Percentiles rank a stretch among this genome's conserved stretches.
Conservation (phyloP, 1,140 invertebrate genomes). For the Parapsyche elsis region DNA sequence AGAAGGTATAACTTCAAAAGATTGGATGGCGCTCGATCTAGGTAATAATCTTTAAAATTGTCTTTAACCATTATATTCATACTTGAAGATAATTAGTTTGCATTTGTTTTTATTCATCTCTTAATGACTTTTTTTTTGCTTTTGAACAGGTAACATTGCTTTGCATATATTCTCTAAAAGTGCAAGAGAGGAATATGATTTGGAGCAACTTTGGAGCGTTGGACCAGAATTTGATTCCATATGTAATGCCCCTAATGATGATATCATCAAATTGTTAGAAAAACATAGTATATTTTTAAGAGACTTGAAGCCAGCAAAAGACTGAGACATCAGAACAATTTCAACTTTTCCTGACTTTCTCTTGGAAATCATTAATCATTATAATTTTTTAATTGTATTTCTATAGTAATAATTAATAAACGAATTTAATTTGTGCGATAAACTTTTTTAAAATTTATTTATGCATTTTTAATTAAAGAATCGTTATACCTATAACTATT, state of each 20-base stretch:
- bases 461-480: too few species aligned
- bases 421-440: too few species aligned
- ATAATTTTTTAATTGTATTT: too few species aligned
- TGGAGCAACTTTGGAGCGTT: conserved; percentile 91
- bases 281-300: conserved; percentile 72
- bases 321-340: neutral
- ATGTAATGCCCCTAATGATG: conserved; percentile 70
- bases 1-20: conserved; percentile 78
- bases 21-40: conserved; percentile 93
- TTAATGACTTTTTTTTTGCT: conserved; percentile 48
- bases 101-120: conserved; percentile 31
- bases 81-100: neutral
- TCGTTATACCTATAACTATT: too few species aligned
- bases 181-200: conserved; percentile 80
- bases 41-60: conserved; percentile 66
- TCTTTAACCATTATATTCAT: conserved; percentile 19
- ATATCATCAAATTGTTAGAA: conserved; percentile 70
- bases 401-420: too few species aligned
- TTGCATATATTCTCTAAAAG: conserved; percentile 86
- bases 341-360: too few species aligned
- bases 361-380: too few species aligned
- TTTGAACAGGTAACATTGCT: conserved; percentile 81
- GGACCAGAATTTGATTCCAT: conserved; percentile 83
- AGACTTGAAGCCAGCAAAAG: conserved; percentile 68
- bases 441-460: too few species aligned